These are phyloP conservation scores for Caranx melampygus DNA, from an alignment of 2,113 vertebrate genomes.

Conservation along the genomic window DNA sequence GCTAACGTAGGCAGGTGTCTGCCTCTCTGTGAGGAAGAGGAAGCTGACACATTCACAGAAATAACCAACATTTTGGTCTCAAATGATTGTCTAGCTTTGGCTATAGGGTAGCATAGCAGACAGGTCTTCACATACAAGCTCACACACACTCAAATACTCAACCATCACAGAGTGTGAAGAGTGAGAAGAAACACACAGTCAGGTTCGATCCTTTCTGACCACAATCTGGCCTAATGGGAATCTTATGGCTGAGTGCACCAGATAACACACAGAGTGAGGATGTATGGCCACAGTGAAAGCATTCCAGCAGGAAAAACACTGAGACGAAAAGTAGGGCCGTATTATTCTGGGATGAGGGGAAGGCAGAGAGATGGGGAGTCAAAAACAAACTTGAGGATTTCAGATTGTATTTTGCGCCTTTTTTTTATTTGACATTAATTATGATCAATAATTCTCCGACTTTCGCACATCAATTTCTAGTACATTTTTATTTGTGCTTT, in stretches of 20 bases:
- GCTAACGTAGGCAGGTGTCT: background rate
- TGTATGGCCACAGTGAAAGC: slow-evolving; percentile 61
- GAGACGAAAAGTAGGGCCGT: slow-evolving; percentile 38
- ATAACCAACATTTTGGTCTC: slow-evolving; percentile 11
- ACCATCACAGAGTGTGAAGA: slow-evolving; percentile 17
- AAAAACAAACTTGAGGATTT: background rate
- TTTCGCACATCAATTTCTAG: background rate
- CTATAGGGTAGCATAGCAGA: background rate
- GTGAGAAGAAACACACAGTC: slow-evolving; percentile 47
- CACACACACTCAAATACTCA: slow-evolving; percentile 15
- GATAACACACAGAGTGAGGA: slow-evolving; percentile 50
- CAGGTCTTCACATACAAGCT: slow-evolving; percentile 25
- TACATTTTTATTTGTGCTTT: slow-evolving; percentile 4
- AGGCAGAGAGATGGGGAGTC: background rate
- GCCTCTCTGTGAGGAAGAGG: background rate
- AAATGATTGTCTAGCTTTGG: slow-evolving; percentile 4
- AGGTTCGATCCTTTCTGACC: slow-evolving; percentile 51
- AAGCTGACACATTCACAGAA: background rate
- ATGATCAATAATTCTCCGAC: background rate
- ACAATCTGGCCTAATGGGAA: slow-evolving; percentile 75
- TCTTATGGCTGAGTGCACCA: slow-evolving; percentile 71
- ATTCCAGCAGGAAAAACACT: slow-evolving; percentile 69
- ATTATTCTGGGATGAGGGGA: background rate
- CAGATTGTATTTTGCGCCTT: background rate
- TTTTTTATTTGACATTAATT: background rate